These are phyloP conservation scores for Heliangelus exortis DNA, from an alignment of 2,797 vertebrate species.

Conservation along the genomic window DNA sequence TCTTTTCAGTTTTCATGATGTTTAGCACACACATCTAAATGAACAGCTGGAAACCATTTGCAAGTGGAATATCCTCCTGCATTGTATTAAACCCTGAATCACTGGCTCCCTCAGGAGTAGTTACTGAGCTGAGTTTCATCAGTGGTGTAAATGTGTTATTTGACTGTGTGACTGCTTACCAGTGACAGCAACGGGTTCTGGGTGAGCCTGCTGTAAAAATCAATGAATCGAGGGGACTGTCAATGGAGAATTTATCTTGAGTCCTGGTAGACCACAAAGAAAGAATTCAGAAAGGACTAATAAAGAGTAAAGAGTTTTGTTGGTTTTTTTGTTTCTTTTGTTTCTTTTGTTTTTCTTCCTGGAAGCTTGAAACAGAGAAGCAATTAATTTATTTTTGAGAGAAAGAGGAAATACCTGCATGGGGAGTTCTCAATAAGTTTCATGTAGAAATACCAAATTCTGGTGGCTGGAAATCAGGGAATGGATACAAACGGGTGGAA, in stretches of 20 bases:
- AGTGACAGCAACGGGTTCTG: not conserved
- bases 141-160: not conserved
- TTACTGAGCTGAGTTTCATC: not conserved
- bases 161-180: not conserved
- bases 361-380: not conserved
- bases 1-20: not conserved
- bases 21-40: slow-evolving; percentile 22
- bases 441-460: not conserved
- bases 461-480: not conserved
- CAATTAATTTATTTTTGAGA: not conserved
- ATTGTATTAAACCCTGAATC: not conserved
- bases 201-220: not conserved
- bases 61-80: not conserved
- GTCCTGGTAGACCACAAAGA: not conserved
- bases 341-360: not conserved
- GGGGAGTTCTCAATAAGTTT: not conserved
- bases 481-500: not conserved
- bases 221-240: not conserved
- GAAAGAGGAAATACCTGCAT: not conserved
- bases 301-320: not conserved
- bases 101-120: not conserved
- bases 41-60: slow-evolving; percentile 29
- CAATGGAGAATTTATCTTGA: not conserved
- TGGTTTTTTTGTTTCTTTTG: not conserved
- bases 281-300: not conserved